These are phyloP conservation scores for Nomada lathburiana DNA, from an alignment of 2,888 invertebrate species.

Conservation along the genomic window DNA sequence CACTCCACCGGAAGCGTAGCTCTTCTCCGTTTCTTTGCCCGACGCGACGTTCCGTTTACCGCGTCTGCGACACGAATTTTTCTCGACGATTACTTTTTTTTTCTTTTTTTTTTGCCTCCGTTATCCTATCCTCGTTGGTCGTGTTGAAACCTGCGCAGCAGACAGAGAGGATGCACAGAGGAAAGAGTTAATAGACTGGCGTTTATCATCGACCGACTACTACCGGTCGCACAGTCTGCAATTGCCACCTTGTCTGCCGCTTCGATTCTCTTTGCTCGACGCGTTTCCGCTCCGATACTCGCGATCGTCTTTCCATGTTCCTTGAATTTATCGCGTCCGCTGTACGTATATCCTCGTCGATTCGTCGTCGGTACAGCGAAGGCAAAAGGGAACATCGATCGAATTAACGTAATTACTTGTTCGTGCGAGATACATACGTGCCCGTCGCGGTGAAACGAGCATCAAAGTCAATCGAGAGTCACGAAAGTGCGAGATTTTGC, in stretches of 20 bases:
- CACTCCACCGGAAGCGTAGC: conserved; percentile 60
- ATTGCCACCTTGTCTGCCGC: conserved; percentile 24
- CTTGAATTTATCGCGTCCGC: conserved; percentile 7
- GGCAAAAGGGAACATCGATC: conserved; percentile 48
- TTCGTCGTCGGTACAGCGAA: conserved; percentile 24
- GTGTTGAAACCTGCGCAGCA: neutral
- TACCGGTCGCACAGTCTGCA: neutral
- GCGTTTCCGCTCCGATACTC: conserved; percentile 18
- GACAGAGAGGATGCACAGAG: neutral
- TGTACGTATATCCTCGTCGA: neutral
- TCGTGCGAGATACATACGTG: conserved; percentile 43
- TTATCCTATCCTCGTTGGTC: conserved; percentile 30
- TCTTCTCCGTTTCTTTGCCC: conserved; percentile 51
- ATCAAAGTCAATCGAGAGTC: conserved; percentile 43
- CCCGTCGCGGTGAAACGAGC: conserved; percentile 37
- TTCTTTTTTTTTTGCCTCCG: neutral
- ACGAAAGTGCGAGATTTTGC: conserved; percentile 44
- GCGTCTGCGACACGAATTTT: conserved; percentile 21
- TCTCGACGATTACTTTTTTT: neutral
- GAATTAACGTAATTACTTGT: conserved; percentile 60
- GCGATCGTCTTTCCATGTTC: conserved; percentile 1
- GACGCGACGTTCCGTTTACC: conserved; percentile 34
- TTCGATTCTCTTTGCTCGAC: conserved; percentile 28
- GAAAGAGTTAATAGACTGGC: conserved; percentile 29
- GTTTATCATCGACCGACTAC: conserved; percentile 11